These are phyloP conservation scores for Mormyrus hasselquistii DNA, from an alignment of 2,797 vertebrate species.

Conservation along the genomic window DNA sequence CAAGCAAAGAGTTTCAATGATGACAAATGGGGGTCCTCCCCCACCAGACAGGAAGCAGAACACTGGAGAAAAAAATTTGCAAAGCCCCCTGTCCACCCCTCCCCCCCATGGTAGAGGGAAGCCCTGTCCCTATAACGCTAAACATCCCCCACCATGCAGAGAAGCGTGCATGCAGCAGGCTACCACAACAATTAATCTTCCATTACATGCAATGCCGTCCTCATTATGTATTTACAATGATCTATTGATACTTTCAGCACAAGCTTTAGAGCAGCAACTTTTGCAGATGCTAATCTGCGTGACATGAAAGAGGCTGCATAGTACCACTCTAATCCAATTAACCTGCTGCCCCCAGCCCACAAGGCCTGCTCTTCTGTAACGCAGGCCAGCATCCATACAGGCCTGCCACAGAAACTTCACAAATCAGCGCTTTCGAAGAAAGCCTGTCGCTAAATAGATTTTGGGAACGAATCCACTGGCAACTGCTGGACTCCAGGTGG, in stretches of 20 bases:
- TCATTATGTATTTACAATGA: conserved; percentile 22
- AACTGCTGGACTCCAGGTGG: neutral
- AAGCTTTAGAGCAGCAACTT: conserved; percentile 42
- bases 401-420: neutral
- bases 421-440: neutral
- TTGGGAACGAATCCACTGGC: neutral
- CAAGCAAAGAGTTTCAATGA: neutral
- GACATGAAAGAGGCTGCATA: conserved; percentile 57
- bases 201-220: neutral
- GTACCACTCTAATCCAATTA: conserved; percentile 59
- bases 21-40: neutral
- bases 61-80: neutral
- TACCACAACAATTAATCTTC: neutral
- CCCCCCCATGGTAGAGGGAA: neutral
- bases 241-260: conserved; percentile 50
- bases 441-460: neutral
- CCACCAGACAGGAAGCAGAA: neutral
- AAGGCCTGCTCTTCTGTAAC: neutral
- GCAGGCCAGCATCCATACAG: neutral
- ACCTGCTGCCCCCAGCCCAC: neutral
- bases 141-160: neutral
- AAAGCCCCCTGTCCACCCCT: neutral
- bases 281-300: conserved; percentile 49
- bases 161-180: neutral
- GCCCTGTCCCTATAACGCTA: neutral